Evolutionary conservation across 2,113 vertebrate species (phyloP), one percentile per base, ranked within the genome.

Genomic region (Tachysurus fulvidraco): DNA sequence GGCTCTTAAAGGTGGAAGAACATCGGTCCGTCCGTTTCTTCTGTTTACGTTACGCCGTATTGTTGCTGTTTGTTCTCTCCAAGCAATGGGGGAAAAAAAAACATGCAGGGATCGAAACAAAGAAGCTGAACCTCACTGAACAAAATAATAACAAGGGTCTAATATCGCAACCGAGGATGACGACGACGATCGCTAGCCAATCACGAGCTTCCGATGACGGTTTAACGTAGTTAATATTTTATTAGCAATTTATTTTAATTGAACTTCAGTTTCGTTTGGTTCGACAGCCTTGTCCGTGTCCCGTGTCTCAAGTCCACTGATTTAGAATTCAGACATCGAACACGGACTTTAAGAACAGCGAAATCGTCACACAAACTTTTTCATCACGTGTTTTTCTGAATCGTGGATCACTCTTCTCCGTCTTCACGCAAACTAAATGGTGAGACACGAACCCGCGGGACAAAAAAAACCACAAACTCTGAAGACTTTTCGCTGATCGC

Each of bases 1-100:
- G 69, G 2, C n/a, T 79, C 55, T 59, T 83, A 76, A 86, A 36
- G 50, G 69, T 73, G 65, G 50, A 84, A 44, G 50, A 84, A 44
- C 55, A 21, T 71, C 62, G 1, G 25, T 25, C 67, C 60, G 17
- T 76, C 25, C 54, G 12, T 36, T 17, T 59, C 10, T 77, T 16
- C 46, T 17, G 2, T 44, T 30, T 52, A 52, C 2, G 28, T 30
- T 16, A 54, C 52, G 25, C 14, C 25, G 14, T 54, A 8, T 10
- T 28, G 50, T 21, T 13, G 74, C 25, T 16, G 50, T 54, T 54
- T 8, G 44, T 5, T 12, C 12, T n/a, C 44, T 10, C 16, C 10
- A 25, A 25, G 19, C 25, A 46, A 10, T 23, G 41, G 23, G 17
- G 41, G 23, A 8, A 73, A 23, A 23, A 19, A 44, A 23, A 23